A percentile compares a stretch with the other conserved stretches of the same genome.
These are phyloP conservation scores for Paratrypauchen microcephalus DNA, from an alignment of 2,797 vertebrate species.

Conservation along the genomic window DNA sequence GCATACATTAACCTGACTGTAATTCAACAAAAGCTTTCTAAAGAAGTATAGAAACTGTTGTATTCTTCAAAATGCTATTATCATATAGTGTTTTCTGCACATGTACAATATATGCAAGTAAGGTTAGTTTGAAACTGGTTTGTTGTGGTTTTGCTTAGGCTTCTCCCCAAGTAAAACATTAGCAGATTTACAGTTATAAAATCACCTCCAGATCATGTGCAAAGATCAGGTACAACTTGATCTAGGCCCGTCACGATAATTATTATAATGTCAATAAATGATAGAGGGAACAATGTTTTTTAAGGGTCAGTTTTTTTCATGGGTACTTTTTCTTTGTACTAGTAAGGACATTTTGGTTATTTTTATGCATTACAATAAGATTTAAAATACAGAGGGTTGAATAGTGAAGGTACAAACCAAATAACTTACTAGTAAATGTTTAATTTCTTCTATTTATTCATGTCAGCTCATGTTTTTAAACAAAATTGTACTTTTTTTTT, in stretches of 20 bases:
- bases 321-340: too few relatives aligned
- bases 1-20: neutral
- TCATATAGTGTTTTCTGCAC: neutral
- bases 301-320: too few relatives aligned
- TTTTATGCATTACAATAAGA: too few relatives aligned
- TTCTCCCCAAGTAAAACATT: neutral
- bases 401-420: too few relatives aligned
- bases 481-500: too few relatives aligned
- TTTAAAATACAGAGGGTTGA: too few relatives aligned
- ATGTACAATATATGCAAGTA: neutral
- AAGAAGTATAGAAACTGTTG: neutral
- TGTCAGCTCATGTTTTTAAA: too few relatives aligned
- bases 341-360: too few relatives aligned
- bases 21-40: conserved; percentile 3
- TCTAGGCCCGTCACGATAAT: neutral
- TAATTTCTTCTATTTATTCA: neutral
- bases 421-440: too few relatives aligned
- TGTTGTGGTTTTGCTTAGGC: neutral
- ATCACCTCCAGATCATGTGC: neutral
- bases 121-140: neutral
- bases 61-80: neutral
- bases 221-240: neutral
- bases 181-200: conserved; percentile 1
- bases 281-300: too few relatives aligned
- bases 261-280: too few relatives aligned